A percentile compares a stretch with the other conserved stretches of the same genome.
Evolutionary conservation across 35 echinoderm and acorn worm genomes (phyloP).

Genomic region (Ophioderma brevispina): DNA sequence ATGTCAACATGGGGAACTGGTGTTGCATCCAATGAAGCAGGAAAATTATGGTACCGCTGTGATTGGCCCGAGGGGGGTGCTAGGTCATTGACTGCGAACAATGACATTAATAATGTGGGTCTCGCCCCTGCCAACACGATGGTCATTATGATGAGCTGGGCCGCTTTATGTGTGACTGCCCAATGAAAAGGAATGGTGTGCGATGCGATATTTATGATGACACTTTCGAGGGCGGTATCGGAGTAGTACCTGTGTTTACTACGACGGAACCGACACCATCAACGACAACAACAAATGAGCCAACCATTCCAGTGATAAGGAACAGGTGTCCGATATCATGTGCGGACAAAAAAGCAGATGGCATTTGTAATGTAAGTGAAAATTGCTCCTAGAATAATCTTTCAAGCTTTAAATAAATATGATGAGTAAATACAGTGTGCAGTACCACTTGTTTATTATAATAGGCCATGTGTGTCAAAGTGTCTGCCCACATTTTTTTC

Average conservation of each 20-base stretch:
- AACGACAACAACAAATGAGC: neutral
- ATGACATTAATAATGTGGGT: slow-evolving; percentile 54
- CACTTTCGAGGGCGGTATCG: slow-evolving; percentile 59
- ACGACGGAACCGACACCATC: neutral
- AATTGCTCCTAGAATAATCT: too few relatives aligned
- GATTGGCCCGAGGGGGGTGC: slow-evolving; percentile 25
- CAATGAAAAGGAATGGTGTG: slow-evolving; percentile 36
- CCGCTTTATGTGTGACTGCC: slow-evolving; percentile 58
- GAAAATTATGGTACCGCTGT: slow-evolving; percentile 19
- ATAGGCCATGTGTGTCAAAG: too few relatives aligned
- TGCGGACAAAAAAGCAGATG: slow-evolving; percentile 9
- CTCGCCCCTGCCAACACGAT: slow-evolving; percentile 48
- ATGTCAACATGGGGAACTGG: slow-evolving; percentile 67
- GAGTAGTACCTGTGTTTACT: slow-evolving; percentile 8
- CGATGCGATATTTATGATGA: slow-evolving; percentile 53
- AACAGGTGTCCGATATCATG: slow-evolving; percentile 29
- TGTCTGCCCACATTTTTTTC: too few relatives aligned
- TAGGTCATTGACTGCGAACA: slow-evolving; percentile 56
- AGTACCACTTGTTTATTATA: too few relatives aligned
- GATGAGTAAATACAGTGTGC: too few relatives aligned
- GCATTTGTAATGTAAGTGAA: slow-evolving; percentile 71
- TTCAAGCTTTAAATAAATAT: too few relatives aligned
- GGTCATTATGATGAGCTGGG: slow-evolving; percentile 42
- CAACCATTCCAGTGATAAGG: neutral
- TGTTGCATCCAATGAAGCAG: neutral